phyloP scores from a whole-genome alignment of 2,888 invertebrate species.

The Villa cingulata region DNA sequence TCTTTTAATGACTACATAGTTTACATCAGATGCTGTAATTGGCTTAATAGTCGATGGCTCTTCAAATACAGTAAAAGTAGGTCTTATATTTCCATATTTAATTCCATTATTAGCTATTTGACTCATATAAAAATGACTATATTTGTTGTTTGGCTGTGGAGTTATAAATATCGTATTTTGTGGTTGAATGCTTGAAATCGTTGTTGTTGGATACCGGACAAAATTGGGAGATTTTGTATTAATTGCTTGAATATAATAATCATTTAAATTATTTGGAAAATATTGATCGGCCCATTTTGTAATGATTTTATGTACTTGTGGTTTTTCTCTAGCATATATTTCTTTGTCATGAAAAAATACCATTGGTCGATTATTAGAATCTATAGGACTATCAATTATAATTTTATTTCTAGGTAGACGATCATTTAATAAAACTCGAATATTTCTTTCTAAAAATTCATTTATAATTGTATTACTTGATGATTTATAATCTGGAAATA shows the following conservation, averaged over 20 bases:
- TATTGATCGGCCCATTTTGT: constrained; percentile 8
- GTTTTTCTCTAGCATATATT: constrained; percentile 1
- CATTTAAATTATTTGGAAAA: neutral
- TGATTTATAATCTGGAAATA: constrained; percentile 9
- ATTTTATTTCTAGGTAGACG: constrained; percentile 1
- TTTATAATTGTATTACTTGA: constrained; percentile 15
- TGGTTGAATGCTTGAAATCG: neutral
- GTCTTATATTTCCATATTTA: neutral
- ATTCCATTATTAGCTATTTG: neutral
- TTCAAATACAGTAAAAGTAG: constrained; percentile 1
- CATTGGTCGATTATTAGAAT: neutral
- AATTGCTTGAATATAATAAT: neutral
- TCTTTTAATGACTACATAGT: neutral
- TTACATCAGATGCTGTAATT: neutral
- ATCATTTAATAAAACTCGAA: constrained; percentile 8
- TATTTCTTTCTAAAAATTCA: constrained; percentile 13
- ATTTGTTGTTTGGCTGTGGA: neutral
- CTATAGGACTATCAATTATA: neutral
- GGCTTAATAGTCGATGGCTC: neutral
- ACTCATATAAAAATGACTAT: neutral
- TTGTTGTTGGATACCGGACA: neutral
- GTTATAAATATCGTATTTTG: constrained; percentile 1
- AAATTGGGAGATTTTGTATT: neutral
- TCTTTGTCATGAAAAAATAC: neutral
- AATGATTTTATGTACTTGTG: constrained; percentile 6